A percentile compares a stretch with the other conserved stretches of the same genome.
These are phyloP conservation scores for Cataglyphis rosenhaueri DNA, from an alignment of 2,888 invertebrate species.

Conservation along the genomic window DNA sequence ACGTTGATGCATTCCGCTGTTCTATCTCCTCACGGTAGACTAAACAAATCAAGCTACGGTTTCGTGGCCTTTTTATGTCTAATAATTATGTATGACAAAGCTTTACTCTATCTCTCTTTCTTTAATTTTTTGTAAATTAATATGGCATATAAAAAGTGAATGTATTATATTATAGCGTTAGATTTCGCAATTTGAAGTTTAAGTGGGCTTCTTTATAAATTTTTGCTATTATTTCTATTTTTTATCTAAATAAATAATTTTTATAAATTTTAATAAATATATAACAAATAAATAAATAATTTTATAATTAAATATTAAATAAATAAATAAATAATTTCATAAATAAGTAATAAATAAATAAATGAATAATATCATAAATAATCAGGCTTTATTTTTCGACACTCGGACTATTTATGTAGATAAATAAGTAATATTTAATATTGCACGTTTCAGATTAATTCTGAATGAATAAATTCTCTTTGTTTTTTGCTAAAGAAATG, in stretches of 20 bases:
- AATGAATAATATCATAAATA: background rate
- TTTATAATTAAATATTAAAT: too few relatives aligned
- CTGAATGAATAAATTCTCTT: background rate
- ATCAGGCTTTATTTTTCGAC: background rate
- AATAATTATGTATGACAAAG: background rate
- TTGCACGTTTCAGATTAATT: background rate
- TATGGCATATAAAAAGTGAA: background rate
- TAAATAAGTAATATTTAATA: conserved; percentile 3
- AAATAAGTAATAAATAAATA: too few relatives aligned
- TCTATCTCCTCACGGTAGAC: conserved; percentile 10
- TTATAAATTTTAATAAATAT: background rate
- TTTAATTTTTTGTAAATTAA: background rate
- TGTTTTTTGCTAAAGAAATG: background rate
- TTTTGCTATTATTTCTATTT: background rate
- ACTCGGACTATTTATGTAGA: background rate
- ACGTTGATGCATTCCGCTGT: conserved; percentile 35
- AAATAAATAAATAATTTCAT: too few relatives aligned
- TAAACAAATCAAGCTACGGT: conserved; percentile 39
- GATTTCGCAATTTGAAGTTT: background rate
- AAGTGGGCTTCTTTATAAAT: background rate
- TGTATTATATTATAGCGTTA: background rate
- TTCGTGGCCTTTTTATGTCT: background rate
- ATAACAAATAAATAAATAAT: too few relatives aligned
- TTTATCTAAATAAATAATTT: background rate
- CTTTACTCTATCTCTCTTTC: background rate